Percentiles rank a stretch among this genome's conserved stretches.
phyloP scores from a whole-genome alignment of 2,113 vertebrate genomes.

The Ammodytes marinus region DNA sequence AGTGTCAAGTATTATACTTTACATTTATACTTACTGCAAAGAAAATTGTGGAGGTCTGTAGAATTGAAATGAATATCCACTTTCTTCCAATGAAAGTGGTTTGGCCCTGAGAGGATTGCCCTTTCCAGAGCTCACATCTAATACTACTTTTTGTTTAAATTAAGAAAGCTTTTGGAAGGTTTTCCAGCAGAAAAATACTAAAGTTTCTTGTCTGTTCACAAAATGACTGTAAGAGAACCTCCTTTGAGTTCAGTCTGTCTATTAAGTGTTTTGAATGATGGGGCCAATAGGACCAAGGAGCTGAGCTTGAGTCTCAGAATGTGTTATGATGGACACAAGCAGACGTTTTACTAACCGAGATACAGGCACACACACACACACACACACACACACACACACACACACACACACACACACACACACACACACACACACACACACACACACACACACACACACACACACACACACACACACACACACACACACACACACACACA shows the following conservation, averaged over 20 bases:
- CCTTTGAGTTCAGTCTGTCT: conserved; percentile 24
- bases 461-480: no score
- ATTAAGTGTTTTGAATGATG: conserved; percentile 44
- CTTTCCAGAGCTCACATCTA: background rate
- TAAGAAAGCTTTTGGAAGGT: conserved; percentile 2
- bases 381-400: no score
- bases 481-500: conserved; percentile 23
- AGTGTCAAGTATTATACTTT: background rate
- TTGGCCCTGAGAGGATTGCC: background rate
- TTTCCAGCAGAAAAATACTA: conserved; percentile 11
- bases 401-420: no score
- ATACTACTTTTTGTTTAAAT: background rate
- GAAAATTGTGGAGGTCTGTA: background rate
- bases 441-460: no score
- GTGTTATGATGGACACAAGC: conserved; percentile 29
- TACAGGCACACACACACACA: no score
- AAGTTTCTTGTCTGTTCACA: conserved; percentile 14
- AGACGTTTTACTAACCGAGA: conserved; percentile 18
- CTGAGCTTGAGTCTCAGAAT: conserved; percentile 24
- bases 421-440: no score
- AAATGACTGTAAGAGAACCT: conserved; percentile 29
- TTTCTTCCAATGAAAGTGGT: background rate
- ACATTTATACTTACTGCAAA: background rate
- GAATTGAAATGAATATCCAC: background rate
- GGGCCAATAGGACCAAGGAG: conserved; percentile 19